Conservation (phyloP, 2,888 invertebrate species). For the Zaprionus bogoriensis region DNA sequence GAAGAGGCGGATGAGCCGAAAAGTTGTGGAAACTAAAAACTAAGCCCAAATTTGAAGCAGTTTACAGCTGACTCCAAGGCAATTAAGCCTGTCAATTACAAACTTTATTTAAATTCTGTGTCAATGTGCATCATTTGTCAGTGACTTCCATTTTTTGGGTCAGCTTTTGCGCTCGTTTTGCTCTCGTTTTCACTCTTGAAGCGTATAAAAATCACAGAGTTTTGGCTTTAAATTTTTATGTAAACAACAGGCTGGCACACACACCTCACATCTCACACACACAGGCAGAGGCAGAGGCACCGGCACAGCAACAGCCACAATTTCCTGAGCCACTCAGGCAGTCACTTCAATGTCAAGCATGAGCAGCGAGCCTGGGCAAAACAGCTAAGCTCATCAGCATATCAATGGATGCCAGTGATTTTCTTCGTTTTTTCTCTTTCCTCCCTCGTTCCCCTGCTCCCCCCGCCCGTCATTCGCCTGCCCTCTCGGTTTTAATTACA, state of each 20-base stretch:
- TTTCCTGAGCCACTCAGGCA: conserved; percentile 55
- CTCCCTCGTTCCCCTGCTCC: conserved; percentile 3
- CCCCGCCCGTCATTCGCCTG: conserved; percentile 7
- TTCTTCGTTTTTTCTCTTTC: conserved; percentile 26
- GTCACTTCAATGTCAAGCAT: conserved; percentile 69
- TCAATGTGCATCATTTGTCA: conserved; percentile 45
- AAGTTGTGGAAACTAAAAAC: not conserved
- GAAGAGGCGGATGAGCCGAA: too few relatives aligned
- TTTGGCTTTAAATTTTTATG: conserved; percentile 72
- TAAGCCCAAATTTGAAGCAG: not conserved
- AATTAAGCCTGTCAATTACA: not conserved
- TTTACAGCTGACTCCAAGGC: not conserved
- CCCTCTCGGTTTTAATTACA: conserved; percentile 59
- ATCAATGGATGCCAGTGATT: conserved; percentile 69
- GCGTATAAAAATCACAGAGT: conserved; percentile 66
- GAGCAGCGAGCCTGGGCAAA: conserved; percentile 41
- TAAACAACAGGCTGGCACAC: conserved; percentile 50
- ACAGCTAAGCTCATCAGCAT: conserved; percentile 66
- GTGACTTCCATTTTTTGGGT: conserved; percentile 14
- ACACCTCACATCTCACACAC: not conserved
- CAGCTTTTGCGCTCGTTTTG: conserved; percentile 1
- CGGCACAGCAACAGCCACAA: conserved; percentile 6
- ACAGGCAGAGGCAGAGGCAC: not conserved
- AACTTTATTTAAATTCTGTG: conserved; percentile 7
- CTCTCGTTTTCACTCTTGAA: conserved; percentile 48